Evolutionary conservation across 2,797 vertebrate genomes (phyloP), one percentile per base, ranked within the genome.

Genomic region (Danio jaintianensis): DNA sequence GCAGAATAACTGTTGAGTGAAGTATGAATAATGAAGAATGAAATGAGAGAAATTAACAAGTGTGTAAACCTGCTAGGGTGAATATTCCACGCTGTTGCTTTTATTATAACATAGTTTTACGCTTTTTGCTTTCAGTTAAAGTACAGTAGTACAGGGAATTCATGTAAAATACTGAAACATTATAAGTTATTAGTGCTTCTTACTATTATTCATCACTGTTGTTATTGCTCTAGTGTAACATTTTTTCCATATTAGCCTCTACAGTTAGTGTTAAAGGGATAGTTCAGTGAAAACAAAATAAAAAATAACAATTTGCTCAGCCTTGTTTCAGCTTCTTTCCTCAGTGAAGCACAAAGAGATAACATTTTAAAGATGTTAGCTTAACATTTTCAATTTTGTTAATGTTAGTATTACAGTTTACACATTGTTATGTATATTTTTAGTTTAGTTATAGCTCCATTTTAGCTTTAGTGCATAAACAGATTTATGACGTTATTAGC

Each of bases 41-140:
- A 62, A 13, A 64, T 12, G 15, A 38, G 13, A 22, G 40, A 78
- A 56, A 16, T 67, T 3, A 53, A 64, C 18, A 75, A 63, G 5
- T 42, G 7, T 47, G 55, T 55, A 52, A 63, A 63, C 73, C 58
- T 53, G 36, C 36, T 43, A 77, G 52, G 16, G 48, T 50, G 55
- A 40, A 15, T 18, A 69, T 48, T 69, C 50, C 64, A 69, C 12
- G 4, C 15, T 47, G 16, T 59, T 58, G 29, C 42, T 45, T 78
- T 68, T 68, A 40, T 58, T 47, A 6, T 29, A 42, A 40, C 64
- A 68, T 66, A 22, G 20, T 53, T 53, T 66, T 66, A 1, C 3
- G 20, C 22, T 38, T 45, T 68, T 78, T 68, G 63, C 16, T 12
- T 58, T 58, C 47, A 58, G 16, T 78, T 58, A 48, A 47, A 18